Conservation (phyloP, 2,797 vertebrate genomes). For the Muscicapa comitata region DNA sequence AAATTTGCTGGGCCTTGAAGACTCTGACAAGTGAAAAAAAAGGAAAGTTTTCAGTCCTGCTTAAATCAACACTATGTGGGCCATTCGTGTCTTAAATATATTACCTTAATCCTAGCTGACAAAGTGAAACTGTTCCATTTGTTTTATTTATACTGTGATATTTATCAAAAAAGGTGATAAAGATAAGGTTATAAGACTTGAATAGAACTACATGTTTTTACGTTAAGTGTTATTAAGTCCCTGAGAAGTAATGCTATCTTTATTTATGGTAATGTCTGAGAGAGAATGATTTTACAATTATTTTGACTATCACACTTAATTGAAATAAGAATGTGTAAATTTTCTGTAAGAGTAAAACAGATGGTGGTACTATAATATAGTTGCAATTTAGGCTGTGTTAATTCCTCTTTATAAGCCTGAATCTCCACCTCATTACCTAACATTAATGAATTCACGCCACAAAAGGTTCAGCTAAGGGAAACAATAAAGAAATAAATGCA, state of each 20-base stretch:
- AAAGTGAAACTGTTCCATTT: neutral
- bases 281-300: conserved; percentile 37
- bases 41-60: neutral
- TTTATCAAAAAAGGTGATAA: conserved; percentile 16
- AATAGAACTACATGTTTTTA: neutral
- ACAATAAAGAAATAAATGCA: conserved; percentile 50
- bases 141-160: neutral
- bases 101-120: neutral
- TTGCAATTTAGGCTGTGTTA: conserved; percentile 46
- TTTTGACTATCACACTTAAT: conserved; percentile 64
- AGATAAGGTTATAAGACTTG: neutral
- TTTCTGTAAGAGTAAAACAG: conserved; percentile 48
- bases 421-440: conserved; percentile 65
- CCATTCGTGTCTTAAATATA: neutral
- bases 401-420: conserved; percentile 61
- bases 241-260: conserved; percentile 18
- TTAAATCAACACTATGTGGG: neutral
- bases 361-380: conserved; percentile 36
- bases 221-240: conserved; percentile 13
- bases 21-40: neutral
- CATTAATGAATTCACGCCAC: conserved; percentile 65
- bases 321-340: conserved; percentile 49
- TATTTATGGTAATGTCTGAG: conserved; percentile 33
- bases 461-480: conserved; percentile 46
- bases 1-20: neutral